Base-by-base conservation (phyloP, 37 sponge, comb jelly and placozoan species). In the Beroe ovata region DNA sequence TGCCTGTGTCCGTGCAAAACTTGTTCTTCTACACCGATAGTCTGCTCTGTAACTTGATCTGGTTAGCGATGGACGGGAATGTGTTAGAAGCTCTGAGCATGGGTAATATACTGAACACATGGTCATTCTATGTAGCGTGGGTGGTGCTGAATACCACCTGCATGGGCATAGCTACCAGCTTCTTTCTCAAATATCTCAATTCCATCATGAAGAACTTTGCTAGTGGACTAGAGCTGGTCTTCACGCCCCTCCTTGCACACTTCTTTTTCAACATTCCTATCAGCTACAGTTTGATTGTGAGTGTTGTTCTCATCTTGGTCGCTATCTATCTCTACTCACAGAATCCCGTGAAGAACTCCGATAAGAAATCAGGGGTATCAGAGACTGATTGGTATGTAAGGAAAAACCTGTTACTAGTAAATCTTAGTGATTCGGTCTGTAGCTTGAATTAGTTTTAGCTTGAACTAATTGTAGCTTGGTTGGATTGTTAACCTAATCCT, bases 131-230 rank as follows among this genome's bases (percentile, higher is more conserved):
- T 8, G 91, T 88, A 1, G n/a, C 32, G 21, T 72, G 20, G 18
- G 42, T 90, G 3, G 81, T 90, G 6, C 4, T 90, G 22, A 90
- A 90, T 59, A 88, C 22, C 14, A 47, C 81, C 20, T 36, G 72
- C 21, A 72, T 60, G 8, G 91, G 91, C 21, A 71, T 90, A 23
- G 84, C 40, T 6, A 40, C 59, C 22, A 90, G 91, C 84, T 33
- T 84, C 29, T 90, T 90, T 63, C 81, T 90, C 16, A n/a, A 32
- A 38, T 71, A 58, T 37, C 35, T 90, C 60, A 90, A 90, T 54
- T 71, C 91, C 1, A 90, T 90, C 28, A 26, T 90, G 35, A 90
- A 90, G 84, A 77, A 36, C 11, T 90, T 90, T 39, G 91, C 91
- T 38, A 90, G 64, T 40, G 91, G 40, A 1, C 37, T 90, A 25